Evolutionary conservation across 2,113 vertebrate genomes (phyloP).

Genomic region (Corvus moneduloides): DNA sequence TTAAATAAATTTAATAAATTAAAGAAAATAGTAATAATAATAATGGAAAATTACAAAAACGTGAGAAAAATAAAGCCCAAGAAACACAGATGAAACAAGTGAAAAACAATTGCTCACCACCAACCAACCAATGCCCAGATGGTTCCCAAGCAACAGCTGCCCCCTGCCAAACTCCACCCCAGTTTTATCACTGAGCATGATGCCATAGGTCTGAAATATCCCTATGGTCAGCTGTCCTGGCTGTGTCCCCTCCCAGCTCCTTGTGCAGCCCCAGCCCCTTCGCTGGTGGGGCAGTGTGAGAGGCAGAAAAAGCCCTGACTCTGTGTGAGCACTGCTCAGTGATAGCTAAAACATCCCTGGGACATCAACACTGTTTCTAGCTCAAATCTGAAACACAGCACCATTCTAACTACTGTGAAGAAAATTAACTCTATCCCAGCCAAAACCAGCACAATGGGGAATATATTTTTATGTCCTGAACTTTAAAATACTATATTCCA

Average conservation of each 20-base stretch:
- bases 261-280: not conserved
- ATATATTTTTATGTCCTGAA: not conserved
- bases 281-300: rapidly evolving
- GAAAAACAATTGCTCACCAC: not conserved
- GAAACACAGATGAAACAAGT: not conserved
- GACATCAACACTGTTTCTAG: not conserved
- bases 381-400: not conserved
- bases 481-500: not conserved
- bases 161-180: not conserved
- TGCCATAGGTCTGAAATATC: not conserved
- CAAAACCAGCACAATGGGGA: not conserved
- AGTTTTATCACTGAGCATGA: not conserved
- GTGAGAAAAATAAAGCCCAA: not conserved
- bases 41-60: not conserved
- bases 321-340: not conserved
- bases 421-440: not conserved
- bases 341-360: not conserved
- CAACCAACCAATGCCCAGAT: rapidly evolving
- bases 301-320: not conserved
- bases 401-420: not conserved
- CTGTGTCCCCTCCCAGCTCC: not conserved
- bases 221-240: not conserved
- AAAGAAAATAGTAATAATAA: not conserved
- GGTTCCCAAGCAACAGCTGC: not conserved
- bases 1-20: not conserved